Evolutionary conservation across 2,113 vertebrate species (phyloP).

Genomic region (Bubo blakistoni): DNA sequence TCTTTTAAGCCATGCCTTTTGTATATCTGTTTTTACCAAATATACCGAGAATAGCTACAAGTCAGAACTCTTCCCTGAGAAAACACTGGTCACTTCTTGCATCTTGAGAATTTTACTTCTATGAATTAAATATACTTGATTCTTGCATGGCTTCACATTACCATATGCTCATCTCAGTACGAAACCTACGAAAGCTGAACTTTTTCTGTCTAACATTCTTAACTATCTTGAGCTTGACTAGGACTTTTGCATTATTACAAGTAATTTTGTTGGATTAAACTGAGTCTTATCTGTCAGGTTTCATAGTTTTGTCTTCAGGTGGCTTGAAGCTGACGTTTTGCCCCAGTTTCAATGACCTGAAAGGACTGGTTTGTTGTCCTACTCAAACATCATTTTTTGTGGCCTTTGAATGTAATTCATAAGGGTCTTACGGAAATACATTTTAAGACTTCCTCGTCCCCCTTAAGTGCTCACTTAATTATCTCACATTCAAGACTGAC

Average conservation of each 20-base stretch:
- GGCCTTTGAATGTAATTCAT: not conserved
- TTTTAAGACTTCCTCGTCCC: not conserved
- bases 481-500: not conserved
- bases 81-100: not conserved
- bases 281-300: not conserved
- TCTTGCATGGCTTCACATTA: not conserved
- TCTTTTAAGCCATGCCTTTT: not conserved
- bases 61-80: not conserved
- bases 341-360: not conserved
- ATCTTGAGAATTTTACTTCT: not conserved
- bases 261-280: not conserved
- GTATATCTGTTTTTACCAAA: not conserved
- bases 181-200: not conserved
- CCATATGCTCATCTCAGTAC: not conserved
- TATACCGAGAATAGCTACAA: not conserved
- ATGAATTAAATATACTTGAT: not conserved
- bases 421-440: not conserved
- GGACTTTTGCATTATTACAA: not conserved
- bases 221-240: not conserved
- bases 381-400: not conserved
- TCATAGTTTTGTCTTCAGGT: not conserved
- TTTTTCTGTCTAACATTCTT: not conserved
- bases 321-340: not conserved
- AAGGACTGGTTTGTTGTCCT: not conserved
- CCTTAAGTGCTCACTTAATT: not conserved